Percentiles rank a stretch among this genome's conserved stretches.
Conservation (phyloP, 2,797 vertebrate genomes). For the Ciconia nigra region DNA sequence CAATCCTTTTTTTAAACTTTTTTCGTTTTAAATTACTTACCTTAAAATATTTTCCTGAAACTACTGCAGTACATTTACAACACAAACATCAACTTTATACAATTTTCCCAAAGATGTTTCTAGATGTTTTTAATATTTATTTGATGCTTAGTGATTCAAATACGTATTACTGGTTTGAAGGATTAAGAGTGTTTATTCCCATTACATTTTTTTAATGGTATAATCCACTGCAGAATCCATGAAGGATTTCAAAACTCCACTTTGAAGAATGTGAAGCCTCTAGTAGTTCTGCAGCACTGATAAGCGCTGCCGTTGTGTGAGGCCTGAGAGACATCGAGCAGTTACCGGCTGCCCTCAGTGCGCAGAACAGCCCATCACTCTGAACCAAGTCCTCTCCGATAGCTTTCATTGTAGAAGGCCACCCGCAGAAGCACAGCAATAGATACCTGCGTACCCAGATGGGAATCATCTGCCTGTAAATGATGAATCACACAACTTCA, state of each 20-base stretch:
- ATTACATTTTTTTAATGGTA: neutral
- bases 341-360: neutral
- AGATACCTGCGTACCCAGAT: neutral
- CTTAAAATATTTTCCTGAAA: neutral
- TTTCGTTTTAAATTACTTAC: neutral
- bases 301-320: neutral
- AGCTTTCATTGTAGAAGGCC: neutral
- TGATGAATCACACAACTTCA: neutral
- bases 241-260: neutral
- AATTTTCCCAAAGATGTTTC: neutral
- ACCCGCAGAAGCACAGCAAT: neutral
- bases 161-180: neutral
- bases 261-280: neutral
- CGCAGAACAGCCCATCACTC: fast-evolving
- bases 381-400: fast-evolving
- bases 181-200: neutral
- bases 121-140: neutral
- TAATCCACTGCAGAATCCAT: neutral
- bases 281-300: neutral
- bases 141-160: neutral
- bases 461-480: neutral
- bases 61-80: neutral
- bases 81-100: neutral
- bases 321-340: neutral
- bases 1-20: neutral